Percentiles rank a stretch among this genome's conserved stretches.
Evolutionary conservation across 2,797 vertebrate species (phyloP).

Genomic region (Galagoides demidoff): DNA sequence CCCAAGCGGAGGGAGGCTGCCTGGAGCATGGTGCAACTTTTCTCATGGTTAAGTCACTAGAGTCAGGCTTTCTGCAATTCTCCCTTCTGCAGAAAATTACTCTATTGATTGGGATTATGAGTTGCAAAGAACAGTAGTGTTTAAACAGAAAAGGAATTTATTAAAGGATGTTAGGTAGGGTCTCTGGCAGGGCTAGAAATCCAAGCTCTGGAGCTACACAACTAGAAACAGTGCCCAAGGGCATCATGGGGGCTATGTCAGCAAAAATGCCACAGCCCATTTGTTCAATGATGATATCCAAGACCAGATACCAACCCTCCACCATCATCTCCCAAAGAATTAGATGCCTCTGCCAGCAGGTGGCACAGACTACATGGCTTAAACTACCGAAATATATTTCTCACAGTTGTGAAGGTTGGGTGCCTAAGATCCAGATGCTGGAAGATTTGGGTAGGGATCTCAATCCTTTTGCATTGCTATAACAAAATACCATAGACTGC

Average conservation of each 20-base stretch:
- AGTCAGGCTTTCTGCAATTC: not conserved
- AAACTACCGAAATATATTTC: not conserved
- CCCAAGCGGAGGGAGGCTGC: not conserved
- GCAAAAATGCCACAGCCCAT: no score
- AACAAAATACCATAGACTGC: not conserved
- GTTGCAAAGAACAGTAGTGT: not conserved
- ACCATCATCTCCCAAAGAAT: not conserved
- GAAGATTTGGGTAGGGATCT: not conserved
- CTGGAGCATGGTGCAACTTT: not conserved
- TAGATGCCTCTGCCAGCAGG: not conserved
- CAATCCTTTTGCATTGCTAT: not conserved
- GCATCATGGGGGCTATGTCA: no score
- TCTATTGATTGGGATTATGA: not conserved
- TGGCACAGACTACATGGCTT: not conserved
- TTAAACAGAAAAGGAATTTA: not conserved
- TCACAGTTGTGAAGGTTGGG: not conserved
- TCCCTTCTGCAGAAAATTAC: not conserved
- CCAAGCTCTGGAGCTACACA: not conserved
- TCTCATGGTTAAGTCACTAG: not conserved
- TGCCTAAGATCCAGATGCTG: not conserved
- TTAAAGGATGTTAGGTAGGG: not conserved
- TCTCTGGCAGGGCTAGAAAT: not conserved
- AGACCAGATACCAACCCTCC: not conserved
- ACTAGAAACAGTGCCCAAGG: no score
- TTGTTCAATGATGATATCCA: not conserved